Conservation (phyloP, 1,140 invertebrate genomes). For the Drosophila setifemur region DNA sequence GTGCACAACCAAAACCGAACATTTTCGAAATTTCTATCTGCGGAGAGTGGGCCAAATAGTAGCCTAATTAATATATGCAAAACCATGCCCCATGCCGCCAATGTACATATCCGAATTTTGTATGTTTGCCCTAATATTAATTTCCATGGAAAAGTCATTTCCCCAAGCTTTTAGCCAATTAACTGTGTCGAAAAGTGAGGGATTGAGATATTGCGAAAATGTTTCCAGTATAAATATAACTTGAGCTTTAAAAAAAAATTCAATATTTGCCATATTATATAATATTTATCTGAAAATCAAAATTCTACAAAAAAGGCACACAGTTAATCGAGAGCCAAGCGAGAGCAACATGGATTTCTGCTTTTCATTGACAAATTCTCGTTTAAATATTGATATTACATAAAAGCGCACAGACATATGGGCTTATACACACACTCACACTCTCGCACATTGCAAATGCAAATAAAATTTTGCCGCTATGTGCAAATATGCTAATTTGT, state of each 20-base stretch:
- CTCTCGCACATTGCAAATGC: slow-evolving; percentile 18
- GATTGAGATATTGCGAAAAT: not conserved
- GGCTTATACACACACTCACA: not conserved
- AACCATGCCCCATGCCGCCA: slow-evolving; percentile 22
- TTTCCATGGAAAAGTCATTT: slow-evolving; percentile 43
- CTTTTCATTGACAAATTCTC: slow-evolving; percentile 47
- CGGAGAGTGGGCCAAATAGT: slow-evolving; percentile 7
- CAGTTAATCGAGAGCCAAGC: slow-evolving; percentile 28
- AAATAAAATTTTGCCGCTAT: slow-evolving; percentile 65
- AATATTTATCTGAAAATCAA: slow-evolving; percentile 39
- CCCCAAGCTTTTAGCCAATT: slow-evolving; percentile 41
- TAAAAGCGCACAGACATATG: slow-evolving; percentile 18
- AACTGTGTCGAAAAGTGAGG: slow-evolving; percentile 2
- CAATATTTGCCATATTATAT: slow-evolving; percentile 7
- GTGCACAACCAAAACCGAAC: slow-evolving; percentile 9
- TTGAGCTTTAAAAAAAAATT: slow-evolving; percentile 7
- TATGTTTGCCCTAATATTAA: slow-evolving; percentile 42
- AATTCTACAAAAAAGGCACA: slow-evolving; percentile 23
- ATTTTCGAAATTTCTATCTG: slow-evolving; percentile 18
- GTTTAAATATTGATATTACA: slow-evolving; percentile 70
- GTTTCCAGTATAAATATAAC: not conserved
- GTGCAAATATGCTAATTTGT: slow-evolving; percentile 73
- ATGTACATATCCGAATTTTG: slow-evolving; percentile 13
- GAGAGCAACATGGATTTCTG: slow-evolving; percentile 3
- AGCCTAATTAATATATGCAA: slow-evolving; percentile 40